Evolutionary conservation across 2,888 invertebrate genomes (phyloP).

Genomic region (Agriopis marginaria): DNA sequence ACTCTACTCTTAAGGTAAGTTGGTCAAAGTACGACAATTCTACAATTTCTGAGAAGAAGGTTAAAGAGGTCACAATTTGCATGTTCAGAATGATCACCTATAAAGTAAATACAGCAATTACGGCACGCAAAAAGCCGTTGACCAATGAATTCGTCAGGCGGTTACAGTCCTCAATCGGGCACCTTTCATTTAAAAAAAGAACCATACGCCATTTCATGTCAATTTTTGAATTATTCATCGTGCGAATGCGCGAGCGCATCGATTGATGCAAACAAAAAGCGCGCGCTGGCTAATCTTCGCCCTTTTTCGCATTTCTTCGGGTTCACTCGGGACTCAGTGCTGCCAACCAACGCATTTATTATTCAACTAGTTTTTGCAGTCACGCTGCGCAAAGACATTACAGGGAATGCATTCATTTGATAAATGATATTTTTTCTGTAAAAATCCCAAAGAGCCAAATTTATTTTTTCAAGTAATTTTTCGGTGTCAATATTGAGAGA

Average conservation of each 20-base stretch:
- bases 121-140: conserved; percentile 81
- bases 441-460: conserved; percentile 48
- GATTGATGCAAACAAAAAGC: conserved; percentile 86
- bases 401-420: conserved; percentile 83
- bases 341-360: conserved; percentile 80
- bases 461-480: conserved; percentile 70
- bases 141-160: conserved; percentile 86
- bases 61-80: conserved; percentile 37
- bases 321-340: conserved; percentile 77
- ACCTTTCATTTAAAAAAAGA: conserved; percentile 86
- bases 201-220: conserved; percentile 87
- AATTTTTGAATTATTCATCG: conserved; percentile 87
- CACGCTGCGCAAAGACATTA: conserved; percentile 84
- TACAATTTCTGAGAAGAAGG: conserved; percentile 10
- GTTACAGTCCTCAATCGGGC: conserved; percentile 87
- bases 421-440: conserved; percentile 76
- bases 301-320: conserved; percentile 76
- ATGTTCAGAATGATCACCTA: conserved; percentile 60
- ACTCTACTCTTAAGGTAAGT: background rate
- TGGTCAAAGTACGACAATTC: conserved; percentile 5
- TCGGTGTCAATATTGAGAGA: conserved; percentile 72
- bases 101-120: conserved; percentile 82
- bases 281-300: conserved; percentile 84
- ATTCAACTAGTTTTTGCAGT: conserved; percentile 84
- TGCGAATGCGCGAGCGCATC: conserved; percentile 86